These are phyloP conservation scores for Sarcophaga bullata DNA, from an alignment of 1,140 invertebrate genomes.

Conservation along the genomic window DNA sequence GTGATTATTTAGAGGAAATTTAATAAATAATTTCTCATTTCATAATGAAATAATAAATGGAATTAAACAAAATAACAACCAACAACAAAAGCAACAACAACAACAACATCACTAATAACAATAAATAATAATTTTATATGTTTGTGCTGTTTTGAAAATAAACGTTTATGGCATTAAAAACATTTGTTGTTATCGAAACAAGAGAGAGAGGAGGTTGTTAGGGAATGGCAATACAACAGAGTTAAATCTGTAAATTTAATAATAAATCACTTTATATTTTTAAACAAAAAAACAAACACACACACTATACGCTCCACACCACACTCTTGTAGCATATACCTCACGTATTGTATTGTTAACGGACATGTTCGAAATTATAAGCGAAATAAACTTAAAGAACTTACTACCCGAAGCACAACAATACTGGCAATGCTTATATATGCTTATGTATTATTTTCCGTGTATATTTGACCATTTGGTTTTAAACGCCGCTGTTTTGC, in stretches of 20 bases:
- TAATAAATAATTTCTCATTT: background rate
- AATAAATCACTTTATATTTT: constrained; percentile 1
- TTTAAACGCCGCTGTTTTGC: no score
- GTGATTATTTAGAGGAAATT: constrained; percentile 16
- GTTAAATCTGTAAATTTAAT: background rate
- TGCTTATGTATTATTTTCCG: no score
- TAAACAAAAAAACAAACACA: no score
- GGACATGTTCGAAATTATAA: no score
- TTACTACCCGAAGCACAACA: background rate
- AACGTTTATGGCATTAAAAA: background rate
- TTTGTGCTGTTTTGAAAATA: background rate
- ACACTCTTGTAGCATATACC: no score
- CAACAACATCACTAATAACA: background rate
- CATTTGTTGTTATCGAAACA: background rate
- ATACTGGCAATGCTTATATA: background rate
- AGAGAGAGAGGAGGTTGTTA: no score
- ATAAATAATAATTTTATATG: no score
- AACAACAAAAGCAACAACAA: background rate
- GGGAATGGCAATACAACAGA: no score
- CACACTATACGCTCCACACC: no score
- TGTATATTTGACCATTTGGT: no score
- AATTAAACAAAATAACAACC: background rate
- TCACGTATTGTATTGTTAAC: no score
- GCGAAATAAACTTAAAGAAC: no score
- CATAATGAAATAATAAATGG: background rate